phyloP scores from a whole-genome alignment of 2,113 vertebrate species.

The Panthera leo region DNA sequence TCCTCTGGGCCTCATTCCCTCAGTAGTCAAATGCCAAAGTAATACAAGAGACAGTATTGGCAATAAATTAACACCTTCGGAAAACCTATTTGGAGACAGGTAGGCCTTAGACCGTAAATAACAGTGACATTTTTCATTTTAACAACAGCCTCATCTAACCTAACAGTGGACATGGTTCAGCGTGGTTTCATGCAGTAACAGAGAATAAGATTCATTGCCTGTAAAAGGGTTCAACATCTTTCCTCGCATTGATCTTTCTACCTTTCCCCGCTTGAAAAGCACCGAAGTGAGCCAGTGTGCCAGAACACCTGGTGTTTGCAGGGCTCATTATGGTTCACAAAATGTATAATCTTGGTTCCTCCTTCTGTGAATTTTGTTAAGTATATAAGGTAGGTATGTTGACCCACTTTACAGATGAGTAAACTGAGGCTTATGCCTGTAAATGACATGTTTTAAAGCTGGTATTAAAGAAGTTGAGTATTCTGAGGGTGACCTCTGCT shows the following conservation, averaged over 20 bases:
- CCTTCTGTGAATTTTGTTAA: not conserved
- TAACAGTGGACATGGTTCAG: conserved; percentile 67
- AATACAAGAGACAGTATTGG: conserved; percentile 22
- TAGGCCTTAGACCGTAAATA: conserved; percentile 67
- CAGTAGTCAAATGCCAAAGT: conserved; percentile 62
- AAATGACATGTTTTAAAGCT: not conserved
- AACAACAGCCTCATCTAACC: conserved; percentile 69
- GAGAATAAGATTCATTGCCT: conserved; percentile 59
- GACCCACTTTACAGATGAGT: not conserved
- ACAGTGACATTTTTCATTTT: conserved; percentile 75
- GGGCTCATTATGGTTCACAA: not conserved
- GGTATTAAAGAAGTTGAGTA: not conserved
- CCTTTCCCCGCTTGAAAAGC: not conserved
- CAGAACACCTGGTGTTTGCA: not conserved
- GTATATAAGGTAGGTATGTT: accelerated
- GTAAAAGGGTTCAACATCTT: conserved; percentile 43
- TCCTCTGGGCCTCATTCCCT: not conserved
- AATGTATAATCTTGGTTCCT: not conserved
- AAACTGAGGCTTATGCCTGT: not conserved
- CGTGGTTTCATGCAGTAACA: not conserved
- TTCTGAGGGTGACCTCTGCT: not conserved
- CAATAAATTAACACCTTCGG: conserved; percentile 66
- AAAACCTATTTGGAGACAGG: conserved; percentile 64
- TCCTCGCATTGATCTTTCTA: conserved; percentile 45
- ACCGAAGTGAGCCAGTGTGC: not conserved